Conservation (phyloP, 2,888 invertebrate genomes). For the Neoitamus cyanurus region DNA sequence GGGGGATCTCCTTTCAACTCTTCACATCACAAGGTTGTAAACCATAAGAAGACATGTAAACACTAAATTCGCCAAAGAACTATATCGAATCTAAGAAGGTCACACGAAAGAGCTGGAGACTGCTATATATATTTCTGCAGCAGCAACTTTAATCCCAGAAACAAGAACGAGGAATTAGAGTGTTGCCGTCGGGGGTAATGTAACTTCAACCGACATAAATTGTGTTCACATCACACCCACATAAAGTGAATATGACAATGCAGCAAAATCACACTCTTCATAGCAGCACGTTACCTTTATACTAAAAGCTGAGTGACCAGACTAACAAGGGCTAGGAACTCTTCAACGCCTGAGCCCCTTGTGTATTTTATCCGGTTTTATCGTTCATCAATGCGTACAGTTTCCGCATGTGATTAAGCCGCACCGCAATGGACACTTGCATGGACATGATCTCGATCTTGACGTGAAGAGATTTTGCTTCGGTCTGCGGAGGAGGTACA, state of each 20-base stretch:
- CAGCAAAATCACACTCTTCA: constrained; percentile 20
- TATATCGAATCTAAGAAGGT: neutral
- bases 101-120: neutral
- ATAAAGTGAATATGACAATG: constrained; percentile 26
- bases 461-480: constrained; percentile 24
- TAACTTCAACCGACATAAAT: constrained; percentile 11
- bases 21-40: too few species aligned
- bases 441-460: constrained; percentile 31
- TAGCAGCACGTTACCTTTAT: neutral
- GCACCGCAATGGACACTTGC: constrained; percentile 34
- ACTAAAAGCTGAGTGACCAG: neutral
- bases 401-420: constrained; percentile 45
- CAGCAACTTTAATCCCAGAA: neutral
- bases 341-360: constrained; percentile 7
- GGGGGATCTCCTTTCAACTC: too few species aligned
- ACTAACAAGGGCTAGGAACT: neutral
- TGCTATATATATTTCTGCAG: neutral
- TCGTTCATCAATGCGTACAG: constrained; percentile 44
- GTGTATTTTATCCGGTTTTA: constrained; percentile 48
- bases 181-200: neutral
- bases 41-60: too few species aligned
- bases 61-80: neutral
- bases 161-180: neutral
- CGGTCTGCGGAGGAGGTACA: constrained; percentile 24
- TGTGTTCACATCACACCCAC: constrained; percentile 14